Conservation (phyloP, 2,888 invertebrate genomes). For the Volucella zonaria region DNA sequence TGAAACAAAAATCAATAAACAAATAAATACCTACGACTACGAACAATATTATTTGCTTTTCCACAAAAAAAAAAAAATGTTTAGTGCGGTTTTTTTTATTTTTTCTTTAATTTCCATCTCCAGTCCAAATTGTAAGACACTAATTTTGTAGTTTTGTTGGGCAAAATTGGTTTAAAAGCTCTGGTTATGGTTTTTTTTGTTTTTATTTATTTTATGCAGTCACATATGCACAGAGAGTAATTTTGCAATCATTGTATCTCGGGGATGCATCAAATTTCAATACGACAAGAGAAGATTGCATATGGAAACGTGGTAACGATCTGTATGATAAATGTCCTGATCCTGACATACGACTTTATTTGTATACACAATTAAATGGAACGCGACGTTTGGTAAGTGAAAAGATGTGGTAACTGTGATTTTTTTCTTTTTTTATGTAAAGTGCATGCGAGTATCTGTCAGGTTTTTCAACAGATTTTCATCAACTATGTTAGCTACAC, state of each 20-base stretch:
- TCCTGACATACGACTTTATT: constrained; percentile 86
- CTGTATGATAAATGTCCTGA: constrained; percentile 87
- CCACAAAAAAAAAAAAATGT: background rate
- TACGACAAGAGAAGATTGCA: constrained; percentile 87
- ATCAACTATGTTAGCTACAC: background rate
- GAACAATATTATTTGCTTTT: background rate
- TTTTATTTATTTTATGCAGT: constrained; percentile 29
- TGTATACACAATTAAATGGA: constrained; percentile 85
- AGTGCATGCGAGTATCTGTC: constrained; percentile 58
- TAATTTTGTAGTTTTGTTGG: constrained; percentile 1
- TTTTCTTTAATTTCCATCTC: too few species aligned
- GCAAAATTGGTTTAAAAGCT: background rate
- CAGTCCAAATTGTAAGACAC: constrained; percentile 54
- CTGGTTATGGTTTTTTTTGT: background rate
- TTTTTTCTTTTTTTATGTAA: background rate
- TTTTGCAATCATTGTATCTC: constrained; percentile 84
- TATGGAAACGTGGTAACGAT: constrained; percentile 87
- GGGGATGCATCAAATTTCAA: constrained; percentile 85
- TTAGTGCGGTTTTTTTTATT: background rate
- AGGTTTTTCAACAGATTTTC: background rate
- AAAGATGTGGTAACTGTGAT: background rate
- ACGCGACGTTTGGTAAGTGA: constrained; percentile 82
- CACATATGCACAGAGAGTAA: constrained; percentile 71
- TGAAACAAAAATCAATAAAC: too few species aligned
- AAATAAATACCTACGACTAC: too few species aligned